Conservation (phyloP, 1,140 invertebrate genomes). For the Dreissena polymorpha region DNA sequence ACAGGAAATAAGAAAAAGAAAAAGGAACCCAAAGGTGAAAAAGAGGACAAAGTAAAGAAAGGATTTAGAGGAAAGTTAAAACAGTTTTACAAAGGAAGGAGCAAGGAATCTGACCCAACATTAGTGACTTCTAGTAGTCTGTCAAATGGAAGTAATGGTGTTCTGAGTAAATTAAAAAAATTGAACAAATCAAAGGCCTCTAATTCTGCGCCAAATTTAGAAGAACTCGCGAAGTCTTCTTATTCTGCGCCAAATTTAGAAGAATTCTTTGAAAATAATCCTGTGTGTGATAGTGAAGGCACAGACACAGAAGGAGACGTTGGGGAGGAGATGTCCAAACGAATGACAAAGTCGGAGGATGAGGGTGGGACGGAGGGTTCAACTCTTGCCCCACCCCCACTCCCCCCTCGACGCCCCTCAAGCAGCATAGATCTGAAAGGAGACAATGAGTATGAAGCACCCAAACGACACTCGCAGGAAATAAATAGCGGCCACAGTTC, state of each 20-base stretch:
- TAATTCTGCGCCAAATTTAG: slow-evolving; percentile 36
- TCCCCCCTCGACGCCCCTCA: slow-evolving; percentile 18
- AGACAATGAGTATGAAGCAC: slow-evolving; percentile 19
- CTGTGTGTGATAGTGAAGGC: slow-evolving; percentile 49
- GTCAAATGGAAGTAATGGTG: neutral
- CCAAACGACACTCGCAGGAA: slow-evolving; percentile 1
- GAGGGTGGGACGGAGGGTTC: neutral
- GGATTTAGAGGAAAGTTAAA: slow-evolving; percentile 37
- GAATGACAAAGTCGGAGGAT: neutral
- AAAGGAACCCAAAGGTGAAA: slow-evolving; percentile 14
- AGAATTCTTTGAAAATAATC: slow-evolving; percentile 24
- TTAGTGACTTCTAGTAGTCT: neutral
- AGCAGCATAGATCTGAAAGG: slow-evolving; percentile 34
- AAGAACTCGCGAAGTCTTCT: slow-evolving; percentile 1
- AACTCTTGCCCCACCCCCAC: slow-evolving; percentile 17
- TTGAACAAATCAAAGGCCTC: slow-evolving; percentile 44
- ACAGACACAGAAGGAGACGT: slow-evolving; percentile 39
- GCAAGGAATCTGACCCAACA: neutral
- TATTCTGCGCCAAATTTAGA: slow-evolving; percentile 36
- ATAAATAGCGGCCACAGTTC: slow-evolving; percentile 8
- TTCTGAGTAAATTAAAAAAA: slow-evolving; percentile 37
- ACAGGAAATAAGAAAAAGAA: slow-evolving; percentile 49
- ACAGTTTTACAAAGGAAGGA: slow-evolving; percentile 33
- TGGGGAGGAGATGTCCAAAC: neutral
- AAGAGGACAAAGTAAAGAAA: slow-evolving; percentile 13